These are phyloP conservation scores for Brachyrhaphis roseni DNA, from an alignment of 2,797 vertebrate genomes.

Conservation along the genomic window DNA sequence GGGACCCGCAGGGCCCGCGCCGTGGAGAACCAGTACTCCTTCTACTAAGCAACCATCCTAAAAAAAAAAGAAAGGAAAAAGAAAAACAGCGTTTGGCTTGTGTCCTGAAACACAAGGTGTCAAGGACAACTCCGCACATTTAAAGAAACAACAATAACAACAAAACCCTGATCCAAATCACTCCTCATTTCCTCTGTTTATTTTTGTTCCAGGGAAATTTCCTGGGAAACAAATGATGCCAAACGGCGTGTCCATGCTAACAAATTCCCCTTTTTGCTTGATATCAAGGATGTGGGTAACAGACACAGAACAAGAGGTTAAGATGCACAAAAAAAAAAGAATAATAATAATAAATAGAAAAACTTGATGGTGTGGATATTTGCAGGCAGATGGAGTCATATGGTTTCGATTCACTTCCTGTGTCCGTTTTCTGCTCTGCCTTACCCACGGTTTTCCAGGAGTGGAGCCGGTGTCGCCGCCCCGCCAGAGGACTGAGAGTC, in stretches of 20 bases:
- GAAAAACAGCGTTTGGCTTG: constrained; percentile 17
- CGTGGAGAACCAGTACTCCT: constrained; percentile 98
- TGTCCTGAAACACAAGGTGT: constrained; percentile 26
- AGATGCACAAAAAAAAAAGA: constrained; percentile 10
- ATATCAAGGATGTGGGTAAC: constrained; percentile 14
- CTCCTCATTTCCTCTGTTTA: constrained; percentile 44
- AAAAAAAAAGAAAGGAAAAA: no score
- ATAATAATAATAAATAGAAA: not conserved
- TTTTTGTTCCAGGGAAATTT: constrained; percentile 55
- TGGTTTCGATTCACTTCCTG: constrained; percentile 72
- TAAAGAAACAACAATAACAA: not conserved
- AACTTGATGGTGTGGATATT: constrained; percentile 9
- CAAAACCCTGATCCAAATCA: constrained; percentile 37
- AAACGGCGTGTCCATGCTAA: constrained; percentile 11
- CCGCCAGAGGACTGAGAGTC: constrained; percentile 48
- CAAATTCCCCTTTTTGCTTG: constrained; percentile 15
- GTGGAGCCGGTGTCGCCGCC: constrained; percentile 56
- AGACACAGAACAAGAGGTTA: not conserved
- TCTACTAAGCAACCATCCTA: constrained; percentile 84
- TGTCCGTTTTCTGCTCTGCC: constrained; percentile 72
- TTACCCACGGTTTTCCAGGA: constrained; percentile 61
- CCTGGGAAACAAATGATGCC: constrained; percentile 29
- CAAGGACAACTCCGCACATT: constrained; percentile 18
- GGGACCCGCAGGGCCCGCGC: constrained; percentile 88
- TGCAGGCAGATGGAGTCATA: constrained; percentile 54